Base-by-base conservation (phyloP, 1,140 invertebrate genomes). In the Caenorhabditis remanei region DNA sequence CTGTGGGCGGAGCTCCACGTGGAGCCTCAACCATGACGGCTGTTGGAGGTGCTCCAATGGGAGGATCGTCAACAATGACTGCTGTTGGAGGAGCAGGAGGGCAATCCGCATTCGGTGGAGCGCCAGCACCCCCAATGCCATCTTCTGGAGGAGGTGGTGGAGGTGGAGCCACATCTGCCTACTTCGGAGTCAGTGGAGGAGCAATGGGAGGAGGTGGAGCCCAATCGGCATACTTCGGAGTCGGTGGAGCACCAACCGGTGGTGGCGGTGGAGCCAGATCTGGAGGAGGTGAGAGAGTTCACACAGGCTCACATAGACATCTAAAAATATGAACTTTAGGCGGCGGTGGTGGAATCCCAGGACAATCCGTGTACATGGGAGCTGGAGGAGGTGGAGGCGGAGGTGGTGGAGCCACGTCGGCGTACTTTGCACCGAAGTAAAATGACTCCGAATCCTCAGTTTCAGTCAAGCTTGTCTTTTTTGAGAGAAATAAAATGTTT, bases 381-480 rank as follows among this genome's bases (percentile, higher is more conserved):
- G 84, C 61, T 21, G 84, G 84, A 13, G 84, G 84, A 11, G 84
- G 84, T n/a, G 58, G 84, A 21, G 84, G 84, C 11, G 83, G 48
- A 56, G 83, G 83, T 4, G 84, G 83, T 9, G 83, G 55, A 43
- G 46, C 84, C 11, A 63, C 84, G 14, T 61, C 84, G 7, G 84
- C 84, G 3, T 85, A 85, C 84, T 85, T 85, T 32, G 84, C 84
- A 8, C 84, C 84, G 32, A 85, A 67, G 46, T 85, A 85, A 48
- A 32, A 32, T 32, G 32, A 40, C 40, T 9, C 16, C 50, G 16
- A 53, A 11, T 53, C 50, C 16, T 16, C 16, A 11, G 50, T 53
- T 16, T 16, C 16, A 11, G 16, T 53, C 50, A 53, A 32, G 32
- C 50, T 53, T 53, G 11, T 53, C 16, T 53, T 53, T 14, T 53